phyloP scores from a whole-genome alignment of 2,888 invertebrate genomes.

The Pristionchus fissidentatus region DNA sequence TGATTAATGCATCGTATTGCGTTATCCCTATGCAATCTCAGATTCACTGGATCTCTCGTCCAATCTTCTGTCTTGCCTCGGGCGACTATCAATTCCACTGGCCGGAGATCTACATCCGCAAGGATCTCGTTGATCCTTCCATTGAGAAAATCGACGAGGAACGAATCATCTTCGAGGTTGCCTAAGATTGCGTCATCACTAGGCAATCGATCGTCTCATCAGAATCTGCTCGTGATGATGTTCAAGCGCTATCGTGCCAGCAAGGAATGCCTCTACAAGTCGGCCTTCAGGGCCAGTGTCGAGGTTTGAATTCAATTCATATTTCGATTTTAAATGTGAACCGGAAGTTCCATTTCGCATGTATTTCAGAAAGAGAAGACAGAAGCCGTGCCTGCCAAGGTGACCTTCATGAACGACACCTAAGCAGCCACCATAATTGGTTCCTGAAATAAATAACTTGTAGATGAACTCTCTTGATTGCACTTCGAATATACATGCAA shows the following conservation, averaged over 20 bases:
- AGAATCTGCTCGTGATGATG: constrained; percentile 49
- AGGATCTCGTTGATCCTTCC: constrained; percentile 35
- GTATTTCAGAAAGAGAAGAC: constrained; percentile 18
- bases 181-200: neutral
- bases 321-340: too few species aligned
- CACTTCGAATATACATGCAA: too few species aligned
- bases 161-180: neutral
- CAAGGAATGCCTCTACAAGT: constrained; percentile 54
- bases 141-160: constrained; percentile 33
- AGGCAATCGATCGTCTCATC: neutral
- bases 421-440: neutral
- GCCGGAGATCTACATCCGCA: constrained; percentile 23
- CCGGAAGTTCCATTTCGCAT: neutral
- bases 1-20: neutral
- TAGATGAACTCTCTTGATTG: neutral
- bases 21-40: too few species aligned
- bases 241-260: constrained; percentile 53
- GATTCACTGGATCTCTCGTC: neutral
- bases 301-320: constrained; percentile 51
- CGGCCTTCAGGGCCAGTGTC: constrained; percentile 54
- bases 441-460: constrained; percentile 16
- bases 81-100: constrained; percentile 6
- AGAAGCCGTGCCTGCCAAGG: constrained; percentile 15
- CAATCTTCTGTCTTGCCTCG: neutral
- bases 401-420: constrained; percentile 29